A percentile compares a stretch with the other conserved stretches of the same genome.
Evolutionary conservation across 2,888 invertebrate species (phyloP).

Genomic region (Eristalis tenax): DNA sequence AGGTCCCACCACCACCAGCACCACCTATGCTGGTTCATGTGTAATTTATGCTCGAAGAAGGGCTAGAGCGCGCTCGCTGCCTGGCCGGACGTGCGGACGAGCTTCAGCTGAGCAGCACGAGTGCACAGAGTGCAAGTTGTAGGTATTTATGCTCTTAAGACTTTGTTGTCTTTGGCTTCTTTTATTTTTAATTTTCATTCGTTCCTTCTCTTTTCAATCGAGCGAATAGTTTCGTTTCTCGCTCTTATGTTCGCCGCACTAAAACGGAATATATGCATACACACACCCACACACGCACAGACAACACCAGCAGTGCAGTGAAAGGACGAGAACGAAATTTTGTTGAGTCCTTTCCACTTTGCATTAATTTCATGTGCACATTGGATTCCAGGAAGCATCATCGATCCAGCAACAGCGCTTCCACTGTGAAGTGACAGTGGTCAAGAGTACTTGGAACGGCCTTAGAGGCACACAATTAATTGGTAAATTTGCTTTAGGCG

Average conservation of each 20-base stretch:
- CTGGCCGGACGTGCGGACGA: conserved; percentile 15
- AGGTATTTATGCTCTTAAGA: conserved; percentile 70
- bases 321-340: conserved; percentile 7
- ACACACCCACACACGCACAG: neutral
- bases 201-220: conserved; percentile 21
- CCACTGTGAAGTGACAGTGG: conserved; percentile 17
- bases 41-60: conserved; percentile 65
- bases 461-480: conserved; percentile 5
- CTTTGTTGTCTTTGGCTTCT: conserved; percentile 59
- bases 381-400: conserved; percentile 16
- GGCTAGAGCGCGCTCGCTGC: neutral
- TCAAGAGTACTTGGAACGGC: conserved; percentile 27
- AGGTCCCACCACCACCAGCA: conserved; percentile 36
- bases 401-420: conserved; percentile 1
- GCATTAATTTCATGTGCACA: conserved; percentile 12
- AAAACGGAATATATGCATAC: neutral
- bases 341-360: conserved; percentile 23
- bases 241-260: conserved; percentile 8
- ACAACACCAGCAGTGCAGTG: neutral
- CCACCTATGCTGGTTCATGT: conserved; percentile 48
- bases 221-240: conserved; percentile 12
- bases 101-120: conserved; percentile 52
- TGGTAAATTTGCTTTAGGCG: neutral
- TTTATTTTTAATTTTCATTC: conserved; percentile 15
- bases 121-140: conserved; percentile 54